These are phyloP conservation scores for Scolanthus callimorphus DNA, from an alignment of 92 coral and sea anemone species.

Conservation along the genomic window DNA sequence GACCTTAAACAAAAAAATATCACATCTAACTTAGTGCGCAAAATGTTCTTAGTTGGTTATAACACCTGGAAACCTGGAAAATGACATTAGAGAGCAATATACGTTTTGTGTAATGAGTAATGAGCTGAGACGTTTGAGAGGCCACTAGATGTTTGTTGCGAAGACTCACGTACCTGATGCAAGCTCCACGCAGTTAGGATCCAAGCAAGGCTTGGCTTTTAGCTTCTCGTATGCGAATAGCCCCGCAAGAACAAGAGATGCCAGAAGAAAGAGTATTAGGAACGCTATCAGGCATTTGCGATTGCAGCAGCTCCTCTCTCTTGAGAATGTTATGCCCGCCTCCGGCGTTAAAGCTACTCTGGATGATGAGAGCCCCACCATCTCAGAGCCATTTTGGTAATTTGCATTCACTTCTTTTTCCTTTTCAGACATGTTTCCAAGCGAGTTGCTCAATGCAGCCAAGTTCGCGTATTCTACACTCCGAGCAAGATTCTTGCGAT, in stretches of 20 bases:
- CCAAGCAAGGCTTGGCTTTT: background rate
- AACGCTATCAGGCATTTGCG: background rate
- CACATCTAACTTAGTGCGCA: no score
- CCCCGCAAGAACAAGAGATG: slow-evolving; percentile 11
- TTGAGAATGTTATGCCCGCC: background rate
- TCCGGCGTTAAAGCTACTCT: slow-evolving; percentile 6
- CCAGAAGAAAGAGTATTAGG: slow-evolving; percentile 7
- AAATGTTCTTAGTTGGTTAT: no score
- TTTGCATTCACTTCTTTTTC: background rate
- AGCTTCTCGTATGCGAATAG: slow-evolving; percentile 15
- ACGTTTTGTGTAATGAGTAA: no score
- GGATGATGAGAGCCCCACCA: slow-evolving; percentile 7
- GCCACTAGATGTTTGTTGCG: no score
- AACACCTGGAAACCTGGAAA: no score
- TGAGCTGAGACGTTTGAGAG: no score
- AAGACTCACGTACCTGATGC: background rate
- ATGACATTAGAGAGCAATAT: no score
- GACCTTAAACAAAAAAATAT: no score
- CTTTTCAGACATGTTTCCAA: background rate
- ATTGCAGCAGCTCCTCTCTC: background rate
- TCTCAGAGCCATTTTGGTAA: slow-evolving; percentile 3
- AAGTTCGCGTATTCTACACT: no score
- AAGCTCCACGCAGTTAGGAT: background rate
- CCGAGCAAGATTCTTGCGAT: background rate
- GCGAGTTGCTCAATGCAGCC: no score